Conservation (phyloP, 2,888 invertebrate genomes). For the Limnephilus marmoratus region DNA sequence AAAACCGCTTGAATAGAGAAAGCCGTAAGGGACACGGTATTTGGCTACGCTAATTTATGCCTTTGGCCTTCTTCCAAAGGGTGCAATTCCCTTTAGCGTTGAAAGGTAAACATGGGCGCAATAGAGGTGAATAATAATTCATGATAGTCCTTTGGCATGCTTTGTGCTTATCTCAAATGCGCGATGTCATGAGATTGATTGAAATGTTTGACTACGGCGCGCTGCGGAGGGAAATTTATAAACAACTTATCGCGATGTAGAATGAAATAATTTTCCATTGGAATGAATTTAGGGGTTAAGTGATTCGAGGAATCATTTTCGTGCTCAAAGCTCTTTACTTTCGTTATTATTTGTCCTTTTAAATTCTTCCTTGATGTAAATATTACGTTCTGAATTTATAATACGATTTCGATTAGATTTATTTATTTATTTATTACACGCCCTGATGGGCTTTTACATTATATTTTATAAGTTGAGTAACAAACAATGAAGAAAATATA, state of each 20-base stretch:
- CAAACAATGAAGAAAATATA: too few relatives aligned
- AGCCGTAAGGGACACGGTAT: background rate
- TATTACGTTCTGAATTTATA: background rate
- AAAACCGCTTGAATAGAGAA: background rate
- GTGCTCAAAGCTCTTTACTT: background rate
- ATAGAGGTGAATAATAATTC: constrained; percentile 20
- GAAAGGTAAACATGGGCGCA: background rate
- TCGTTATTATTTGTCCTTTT: background rate
- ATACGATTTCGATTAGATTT: too few relatives aligned
- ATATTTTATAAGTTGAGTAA: too few relatives aligned
- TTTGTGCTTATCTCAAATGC: constrained; percentile 11
- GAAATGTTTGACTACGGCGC: constrained; percentile 23
- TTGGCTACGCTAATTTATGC: constrained; percentile 14
- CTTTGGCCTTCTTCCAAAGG: background rate
- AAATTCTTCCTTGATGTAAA: background rate
- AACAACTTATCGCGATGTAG: background rate
- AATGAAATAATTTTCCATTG: background rate
- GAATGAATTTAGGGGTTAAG: background rate
- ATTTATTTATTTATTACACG: too few relatives aligned
- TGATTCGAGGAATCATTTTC: background rate
- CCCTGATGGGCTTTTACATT: too few relatives aligned
- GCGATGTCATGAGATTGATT: constrained; percentile 20
- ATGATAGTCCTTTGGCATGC: constrained; percentile 2
- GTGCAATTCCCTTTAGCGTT: background rate
- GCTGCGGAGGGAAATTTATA: background rate